Conservation (phyloP, 1,140 invertebrate species). For the Venturia canescens region DNA sequence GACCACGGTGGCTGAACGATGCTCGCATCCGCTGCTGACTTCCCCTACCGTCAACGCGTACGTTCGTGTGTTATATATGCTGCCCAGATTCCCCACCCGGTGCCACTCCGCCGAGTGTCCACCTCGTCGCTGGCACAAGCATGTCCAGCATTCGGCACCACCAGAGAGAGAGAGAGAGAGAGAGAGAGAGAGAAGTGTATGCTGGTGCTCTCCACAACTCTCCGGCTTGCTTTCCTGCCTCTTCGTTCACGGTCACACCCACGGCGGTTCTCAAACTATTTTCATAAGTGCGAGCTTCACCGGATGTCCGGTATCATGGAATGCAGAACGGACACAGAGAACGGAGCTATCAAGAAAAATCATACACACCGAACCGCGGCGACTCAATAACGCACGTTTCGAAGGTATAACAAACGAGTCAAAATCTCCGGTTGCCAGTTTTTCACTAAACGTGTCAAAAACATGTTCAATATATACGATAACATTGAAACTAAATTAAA, state of each 20-base stretch:
- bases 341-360: neutral
- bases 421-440: too few species aligned
- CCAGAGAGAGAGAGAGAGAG: slow-evolving; percentile 47
- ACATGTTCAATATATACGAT: too few species aligned
- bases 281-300: slow-evolving; percentile 12
- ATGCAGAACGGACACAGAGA: neutral
- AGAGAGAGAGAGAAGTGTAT: slow-evolving; percentile 54
- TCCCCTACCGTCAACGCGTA: slow-evolving; percentile 34
- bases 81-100: slow-evolving; percentile 52
- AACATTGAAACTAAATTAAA: too few species aligned
- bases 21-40: slow-evolving; percentile 21
- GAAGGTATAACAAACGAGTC: too few species aligned
- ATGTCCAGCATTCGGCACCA: slow-evolving; percentile 50
- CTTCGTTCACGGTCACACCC: slow-evolving; percentile 75
- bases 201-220: slow-evolving; percentile 70
- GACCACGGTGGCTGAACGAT: slow-evolving; percentile 26
- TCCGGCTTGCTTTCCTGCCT: slow-evolving; percentile 72
- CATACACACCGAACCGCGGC: neutral
- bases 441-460: too few species aligned
- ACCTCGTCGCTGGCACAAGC: slow-evolving; percentile 60
- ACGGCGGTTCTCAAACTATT: slow-evolving; percentile 66
- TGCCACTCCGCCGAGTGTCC: slow-evolving; percentile 62
- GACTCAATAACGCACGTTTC: too few species aligned
- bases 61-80: neutral
- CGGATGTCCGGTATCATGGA: slow-evolving; percentile 46